Percentiles rank a stretch among this genome's conserved stretches.
Conservation (phyloP, 2,113 vertebrate species). For the Eulemur rufifrons region DNA sequence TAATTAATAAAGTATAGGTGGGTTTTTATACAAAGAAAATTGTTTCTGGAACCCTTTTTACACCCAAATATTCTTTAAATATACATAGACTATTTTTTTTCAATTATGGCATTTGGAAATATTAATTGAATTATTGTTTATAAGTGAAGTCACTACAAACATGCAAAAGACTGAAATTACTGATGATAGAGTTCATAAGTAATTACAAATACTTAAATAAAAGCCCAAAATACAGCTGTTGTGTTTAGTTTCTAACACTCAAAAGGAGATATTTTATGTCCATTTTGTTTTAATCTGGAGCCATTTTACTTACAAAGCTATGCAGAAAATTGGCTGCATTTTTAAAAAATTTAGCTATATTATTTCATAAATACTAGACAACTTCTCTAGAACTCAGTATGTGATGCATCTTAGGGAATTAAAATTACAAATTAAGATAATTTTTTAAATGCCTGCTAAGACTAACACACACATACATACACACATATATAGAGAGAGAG, state of each 20-base stretch:
- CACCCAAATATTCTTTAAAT: not conserved
- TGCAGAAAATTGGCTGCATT: not conserved
- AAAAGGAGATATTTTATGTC: constrained; percentile 47
- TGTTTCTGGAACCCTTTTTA: not conserved
- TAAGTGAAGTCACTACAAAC: not conserved
- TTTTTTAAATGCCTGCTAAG: not conserved
- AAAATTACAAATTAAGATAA: not conserved
- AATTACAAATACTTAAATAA: constrained; percentile 60
- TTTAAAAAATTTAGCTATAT: not conserved
- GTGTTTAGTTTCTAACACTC: not conserved
- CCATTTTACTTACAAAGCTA: constrained; percentile 28
- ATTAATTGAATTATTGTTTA: constrained; percentile 26
- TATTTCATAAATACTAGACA: not conserved
- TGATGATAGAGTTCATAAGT: constrained; percentile 1
- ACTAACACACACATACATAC: not conserved
- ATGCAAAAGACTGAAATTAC: not conserved
- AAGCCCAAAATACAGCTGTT: constrained; percentile 44
- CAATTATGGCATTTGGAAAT: constrained; percentile 21
- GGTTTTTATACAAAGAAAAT: not conserved
- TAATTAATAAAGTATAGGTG: not conserved
- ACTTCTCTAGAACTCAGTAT: not conserved
- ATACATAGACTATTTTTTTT: not conserved
- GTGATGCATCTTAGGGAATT: not conserved
- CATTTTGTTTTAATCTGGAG: constrained; percentile 41
- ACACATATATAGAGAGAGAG: not conserved